phyloP scores from a whole-genome alignment of 2,888 invertebrate genomes.

The Lithophane socia region DNA sequence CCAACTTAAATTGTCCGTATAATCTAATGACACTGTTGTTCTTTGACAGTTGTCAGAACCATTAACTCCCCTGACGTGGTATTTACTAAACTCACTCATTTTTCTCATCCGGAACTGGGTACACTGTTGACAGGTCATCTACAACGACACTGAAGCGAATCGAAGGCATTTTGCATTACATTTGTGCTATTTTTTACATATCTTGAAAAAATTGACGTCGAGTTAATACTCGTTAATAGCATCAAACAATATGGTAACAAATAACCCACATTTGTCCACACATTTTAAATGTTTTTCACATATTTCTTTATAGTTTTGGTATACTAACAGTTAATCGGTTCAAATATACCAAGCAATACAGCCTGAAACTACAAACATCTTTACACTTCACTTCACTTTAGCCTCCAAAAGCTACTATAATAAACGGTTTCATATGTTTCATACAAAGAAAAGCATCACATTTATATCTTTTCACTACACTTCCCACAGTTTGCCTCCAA shows the following conservation, averaged over 20 bases:
- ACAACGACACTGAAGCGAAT: constrained; percentile 41
- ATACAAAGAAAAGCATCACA: not conserved
- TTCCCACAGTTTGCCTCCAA: not conserved
- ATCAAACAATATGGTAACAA: not conserved
- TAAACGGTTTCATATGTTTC: no score
- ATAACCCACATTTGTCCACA: not conserved
- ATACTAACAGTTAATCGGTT: not conserved
- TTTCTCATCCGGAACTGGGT: not conserved
- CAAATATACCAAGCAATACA: not conserved
- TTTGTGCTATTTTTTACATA: not conserved
- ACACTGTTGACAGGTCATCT: constrained; percentile 41
- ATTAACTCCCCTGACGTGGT: not conserved
- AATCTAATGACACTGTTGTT: not conserved
- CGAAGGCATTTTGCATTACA: constrained; percentile 32
- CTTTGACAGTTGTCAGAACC: not conserved
- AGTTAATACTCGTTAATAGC: not conserved
- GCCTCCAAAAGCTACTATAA: no score
- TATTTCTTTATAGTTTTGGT: not conserved
- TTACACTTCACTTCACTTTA: not conserved
- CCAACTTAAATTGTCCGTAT: no score
- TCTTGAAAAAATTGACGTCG: not conserved
- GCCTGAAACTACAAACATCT: no score
- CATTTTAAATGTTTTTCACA: not conserved
- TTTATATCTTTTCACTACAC: not conserved
- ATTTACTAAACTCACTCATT: constrained; percentile 30